Evolutionary conservation across 1,140 invertebrate genomes (phyloP).

Genomic region (Rhagoletis zephyria): DNA sequence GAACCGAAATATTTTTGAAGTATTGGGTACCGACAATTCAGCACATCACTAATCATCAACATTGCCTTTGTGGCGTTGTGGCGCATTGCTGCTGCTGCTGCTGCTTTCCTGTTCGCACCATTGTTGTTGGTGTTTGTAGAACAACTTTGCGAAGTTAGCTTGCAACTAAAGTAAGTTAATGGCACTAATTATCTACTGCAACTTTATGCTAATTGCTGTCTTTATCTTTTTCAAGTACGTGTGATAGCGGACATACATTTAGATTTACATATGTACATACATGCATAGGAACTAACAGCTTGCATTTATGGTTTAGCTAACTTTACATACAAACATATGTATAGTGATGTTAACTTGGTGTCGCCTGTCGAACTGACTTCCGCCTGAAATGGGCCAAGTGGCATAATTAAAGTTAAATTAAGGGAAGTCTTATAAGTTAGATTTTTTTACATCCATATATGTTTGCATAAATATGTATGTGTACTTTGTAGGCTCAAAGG

Average conservation of each 20-base stretch:
- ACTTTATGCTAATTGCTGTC: constrained; percentile 53
- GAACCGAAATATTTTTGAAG: too few species aligned
- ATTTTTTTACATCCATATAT: too few species aligned
- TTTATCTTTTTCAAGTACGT: constrained; percentile 32
- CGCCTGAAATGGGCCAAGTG: background rate
- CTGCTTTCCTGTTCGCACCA: background rate
- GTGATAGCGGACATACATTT: background rate
- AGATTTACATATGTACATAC: background rate
- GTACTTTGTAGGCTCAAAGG: too few species aligned
- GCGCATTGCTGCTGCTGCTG: constrained; percentile 5
- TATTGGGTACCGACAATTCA: too few species aligned
- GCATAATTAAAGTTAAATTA: constrained; percentile 6
- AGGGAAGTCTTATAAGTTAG: background rate
- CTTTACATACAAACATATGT: background rate
- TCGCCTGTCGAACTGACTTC: constrained; percentile 1
- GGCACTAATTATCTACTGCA: constrained; percentile 53
- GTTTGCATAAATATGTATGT: too few species aligned
- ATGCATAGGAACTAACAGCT: background rate
- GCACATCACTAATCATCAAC: too few species aligned
- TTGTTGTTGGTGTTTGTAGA: constrained; percentile 30
- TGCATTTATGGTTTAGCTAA: background rate
- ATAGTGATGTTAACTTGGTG: constrained; percentile 12
- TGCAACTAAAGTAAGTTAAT: constrained; percentile 53
- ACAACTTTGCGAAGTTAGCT: constrained; percentile 47
- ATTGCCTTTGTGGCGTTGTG: constrained; percentile 10